phyloP scores from a whole-genome alignment of 2,888 invertebrate genomes.

The Caenorhabditis sinica region DNA sequence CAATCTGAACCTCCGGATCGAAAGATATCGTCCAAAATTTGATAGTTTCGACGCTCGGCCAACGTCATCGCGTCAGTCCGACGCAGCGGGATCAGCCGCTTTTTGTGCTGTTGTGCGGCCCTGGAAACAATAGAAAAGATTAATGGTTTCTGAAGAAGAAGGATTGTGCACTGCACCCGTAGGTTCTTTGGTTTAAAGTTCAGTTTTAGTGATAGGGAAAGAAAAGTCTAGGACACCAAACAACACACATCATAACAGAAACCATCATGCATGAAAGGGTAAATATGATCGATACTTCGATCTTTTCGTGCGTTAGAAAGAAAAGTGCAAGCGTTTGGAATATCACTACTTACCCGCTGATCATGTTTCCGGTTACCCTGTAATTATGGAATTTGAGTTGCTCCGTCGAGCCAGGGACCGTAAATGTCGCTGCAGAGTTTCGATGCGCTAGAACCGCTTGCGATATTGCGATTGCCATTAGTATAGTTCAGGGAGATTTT shows the following conservation, averaged over 20 bases:
- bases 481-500: background rate
- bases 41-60: constrained; percentile 80
- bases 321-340: constrained; percentile 21
- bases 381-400: constrained; percentile 77
- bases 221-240: constrained; percentile 30
- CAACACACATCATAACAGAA: constrained; percentile 48
- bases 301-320: background rate
- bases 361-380: constrained; percentile 83
- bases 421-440: constrained; percentile 68
- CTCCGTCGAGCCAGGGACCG: constrained; percentile 68
- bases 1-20: constrained; percentile 74
- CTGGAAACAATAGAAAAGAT: constrained; percentile 62
- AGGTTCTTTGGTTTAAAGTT: constrained; percentile 38
- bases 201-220: constrained; percentile 51
- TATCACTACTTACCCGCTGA: constrained; percentile 80
- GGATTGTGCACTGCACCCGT: constrained; percentile 12
- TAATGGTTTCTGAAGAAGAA: background rate
- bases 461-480: constrained; percentile 78
- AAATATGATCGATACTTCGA: constrained; percentile 19
- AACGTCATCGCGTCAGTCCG: constrained; percentile 83
- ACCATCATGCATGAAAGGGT: constrained; percentile 57
- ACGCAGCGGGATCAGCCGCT: constrained; percentile 82
- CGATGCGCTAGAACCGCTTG: constrained; percentile 76
- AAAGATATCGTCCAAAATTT: constrained; percentile 80
- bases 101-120: constrained; percentile 83